Evolutionary conservation across 2,888 invertebrate species (phyloP), one percentile per base, ranked within the genome.

Genomic region (Brachyopa scutellaris): DNA sequence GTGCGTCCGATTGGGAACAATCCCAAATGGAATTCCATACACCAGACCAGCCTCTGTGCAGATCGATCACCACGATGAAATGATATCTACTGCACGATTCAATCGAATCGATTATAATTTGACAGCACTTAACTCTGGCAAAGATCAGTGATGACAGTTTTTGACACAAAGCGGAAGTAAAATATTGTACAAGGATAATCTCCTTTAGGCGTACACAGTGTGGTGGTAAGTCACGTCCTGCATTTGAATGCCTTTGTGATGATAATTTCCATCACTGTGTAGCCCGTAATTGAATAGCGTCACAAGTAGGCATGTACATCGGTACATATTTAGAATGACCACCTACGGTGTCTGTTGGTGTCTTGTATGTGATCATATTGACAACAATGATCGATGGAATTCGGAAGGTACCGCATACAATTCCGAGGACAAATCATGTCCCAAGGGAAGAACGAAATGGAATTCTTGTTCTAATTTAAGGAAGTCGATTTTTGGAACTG

Each of bases 1-100:
- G 9, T 40, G 31, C 19, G 19, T 23, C 29, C 6, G 40, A 57
- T 38, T 69, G 26, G 51, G 55, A 33, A 47, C 77, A 82, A 82
- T 77, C 77, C 77, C 72, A 13, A 47, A 45, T 6, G 59, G 36
- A 66, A 70, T 66, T 82, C 36, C 45, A n/a, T 53, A 23, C 42
- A 76, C 51, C 57, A 59, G 49, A 76, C 51, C 57, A 59, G 49
- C 19, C 36, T 36, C 66, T 7, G n/a, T 57, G 59, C 77, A 66
- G 53, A 82, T 82, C 82, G 70, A 82, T 82, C 82, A 82, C 19
- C 15, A 21, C 1, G 13, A 36, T 19, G 53, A 33, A 53, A 53
- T 36, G 26, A 9, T 15, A 42, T 42, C 9, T 45, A 2, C n/a
- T n/a, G 33, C 77, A 70, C 70, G 77, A 57, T 57, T 62, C 23